Percentiles rank a stretch among this genome's conserved stretches.
Conservation (phyloP, 2,888 invertebrate genomes). For the Antheraea yamamai region DNA sequence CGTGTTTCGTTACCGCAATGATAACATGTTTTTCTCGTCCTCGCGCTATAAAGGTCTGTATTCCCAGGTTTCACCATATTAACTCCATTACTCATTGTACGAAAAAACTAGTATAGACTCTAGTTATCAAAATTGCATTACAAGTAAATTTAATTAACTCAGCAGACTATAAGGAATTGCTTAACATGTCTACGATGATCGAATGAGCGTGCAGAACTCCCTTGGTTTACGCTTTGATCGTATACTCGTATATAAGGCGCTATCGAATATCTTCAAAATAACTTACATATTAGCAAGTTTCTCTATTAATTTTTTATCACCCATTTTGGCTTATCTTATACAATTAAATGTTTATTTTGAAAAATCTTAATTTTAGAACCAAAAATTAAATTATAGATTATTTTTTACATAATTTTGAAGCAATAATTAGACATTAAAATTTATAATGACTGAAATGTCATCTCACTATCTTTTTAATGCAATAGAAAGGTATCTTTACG, state of each 20-base stretch:
- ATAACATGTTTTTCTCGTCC: too few relatives aligned
- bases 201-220: not conserved
- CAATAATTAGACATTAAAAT: not conserved
- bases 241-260: too few relatives aligned
- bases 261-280: not conserved
- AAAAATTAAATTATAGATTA: not conserved
- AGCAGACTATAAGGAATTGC: too few relatives aligned
- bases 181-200: too few relatives aligned
- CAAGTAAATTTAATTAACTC: too few relatives aligned
- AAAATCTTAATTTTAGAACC: conserved; percentile 1
- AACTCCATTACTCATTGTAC: too few relatives aligned
- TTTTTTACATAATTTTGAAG: conserved; percentile 10
- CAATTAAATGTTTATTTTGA: not conserved
- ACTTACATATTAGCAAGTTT: conserved; percentile 58
- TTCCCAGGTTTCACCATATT: too few relatives aligned
- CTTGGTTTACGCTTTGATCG: not conserved
- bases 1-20: too few relatives aligned
- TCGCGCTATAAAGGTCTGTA: too few relatives aligned
- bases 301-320: conserved; percentile 37
- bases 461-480: not conserved
- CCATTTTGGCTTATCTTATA: conserved; percentile 37
- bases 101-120: too few relatives aligned
- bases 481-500: not conserved
- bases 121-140: too few relatives aligned
- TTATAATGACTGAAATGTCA: not conserved